Percentiles rank a stretch among this genome's conserved stretches.
These are phyloP conservation scores for Digitonthophagus gazella DNA, from an alignment of 2,888 invertebrate genomes.

Conservation along the genomic window DNA sequence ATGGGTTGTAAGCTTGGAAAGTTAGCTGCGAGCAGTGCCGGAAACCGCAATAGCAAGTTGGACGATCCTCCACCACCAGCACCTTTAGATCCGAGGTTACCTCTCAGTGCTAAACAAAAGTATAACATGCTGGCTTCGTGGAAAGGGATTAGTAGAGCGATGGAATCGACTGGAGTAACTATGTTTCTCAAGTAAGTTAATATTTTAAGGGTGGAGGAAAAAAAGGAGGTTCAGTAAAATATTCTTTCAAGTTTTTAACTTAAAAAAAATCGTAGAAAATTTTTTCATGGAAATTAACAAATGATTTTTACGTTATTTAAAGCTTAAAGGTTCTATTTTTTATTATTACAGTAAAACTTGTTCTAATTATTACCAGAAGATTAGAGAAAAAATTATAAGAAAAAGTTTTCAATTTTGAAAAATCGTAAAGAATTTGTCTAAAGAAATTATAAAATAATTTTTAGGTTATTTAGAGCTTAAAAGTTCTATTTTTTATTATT, in stretches of 20 bases:
- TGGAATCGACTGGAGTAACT: conserved; percentile 84
- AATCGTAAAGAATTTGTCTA: too few relatives aligned
- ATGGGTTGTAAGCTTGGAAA: conserved; percentile 82
- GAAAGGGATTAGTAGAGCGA: conserved; percentile 86
- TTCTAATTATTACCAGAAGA: too few relatives aligned
- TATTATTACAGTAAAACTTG: too few relatives aligned
- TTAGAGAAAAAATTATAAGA: too few relatives aligned
- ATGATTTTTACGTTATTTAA: not conserved
- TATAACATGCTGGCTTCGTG: conserved; percentile 87
- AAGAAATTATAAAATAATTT: too few relatives aligned
- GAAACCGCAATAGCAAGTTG: conserved; percentile 49
- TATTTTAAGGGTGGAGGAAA: too few relatives aligned
- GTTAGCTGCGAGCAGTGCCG: conserved; percentile 56
- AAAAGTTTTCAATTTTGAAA: too few relatives aligned
- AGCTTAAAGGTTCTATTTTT: not conserved
- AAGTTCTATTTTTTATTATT: not conserved
- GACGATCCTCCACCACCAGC: conserved; percentile 66
- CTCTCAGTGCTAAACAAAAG: conserved; percentile 82
- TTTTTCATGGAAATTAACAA: too few relatives aligned
- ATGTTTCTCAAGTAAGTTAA: conserved; percentile 87
- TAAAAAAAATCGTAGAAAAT: too few relatives aligned
- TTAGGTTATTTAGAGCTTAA: too few relatives aligned
- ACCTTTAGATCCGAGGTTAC: conserved; percentile 73
- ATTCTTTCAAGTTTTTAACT: too few relatives aligned
- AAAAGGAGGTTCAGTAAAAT: too few relatives aligned